These are phyloP conservation scores for Tachysurus fulvidraco DNA, from an alignment of 2,113 vertebrate species.

Conservation along the genomic window DNA sequence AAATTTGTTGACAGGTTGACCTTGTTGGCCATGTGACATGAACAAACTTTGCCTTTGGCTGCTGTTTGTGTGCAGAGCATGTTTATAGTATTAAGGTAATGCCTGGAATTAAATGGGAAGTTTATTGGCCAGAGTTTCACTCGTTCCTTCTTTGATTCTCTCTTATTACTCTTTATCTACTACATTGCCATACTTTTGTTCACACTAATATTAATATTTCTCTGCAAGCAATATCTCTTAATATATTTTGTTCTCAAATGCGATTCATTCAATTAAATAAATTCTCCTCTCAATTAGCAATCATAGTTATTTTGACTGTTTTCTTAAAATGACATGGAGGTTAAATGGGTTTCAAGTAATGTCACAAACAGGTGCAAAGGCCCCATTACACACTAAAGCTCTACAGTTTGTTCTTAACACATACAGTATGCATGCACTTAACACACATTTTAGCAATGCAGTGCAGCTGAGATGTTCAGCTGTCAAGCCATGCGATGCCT, in stretches of 20 bases:
- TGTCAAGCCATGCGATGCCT: constrained; percentile 20
- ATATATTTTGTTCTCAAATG: constrained; percentile 6
- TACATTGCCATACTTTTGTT: background rate
- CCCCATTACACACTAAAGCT: constrained; percentile 34
- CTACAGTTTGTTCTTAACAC: constrained; percentile 11
- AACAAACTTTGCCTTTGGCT: constrained; percentile 47
- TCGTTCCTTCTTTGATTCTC: background rate
- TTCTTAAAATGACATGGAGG: background rate
- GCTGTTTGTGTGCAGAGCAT: constrained; percentile 10
- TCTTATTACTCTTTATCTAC: background rate
- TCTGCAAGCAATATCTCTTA: background rate
- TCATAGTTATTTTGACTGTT: background rate
- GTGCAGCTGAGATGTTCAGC: constrained; percentile 8
- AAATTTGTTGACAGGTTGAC: constrained; percentile 43
- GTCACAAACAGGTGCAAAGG: constrained; percentile 64
- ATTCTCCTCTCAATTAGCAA: constrained; percentile 9
- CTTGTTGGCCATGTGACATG: constrained; percentile 44
- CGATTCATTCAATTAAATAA: background rate
- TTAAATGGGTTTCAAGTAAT: constrained; percentile 25
- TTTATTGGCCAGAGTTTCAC: constrained; percentile 28
- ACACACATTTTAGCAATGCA: constrained; percentile 32
- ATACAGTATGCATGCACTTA: constrained; percentile 21
- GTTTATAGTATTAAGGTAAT: constrained; percentile 14
- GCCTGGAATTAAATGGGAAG: constrained; percentile 54
- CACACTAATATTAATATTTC: constrained; percentile 11